phyloP scores from a whole-genome alignment of 2,888 invertebrate species.

The Leucophora obtusa region DNA sequence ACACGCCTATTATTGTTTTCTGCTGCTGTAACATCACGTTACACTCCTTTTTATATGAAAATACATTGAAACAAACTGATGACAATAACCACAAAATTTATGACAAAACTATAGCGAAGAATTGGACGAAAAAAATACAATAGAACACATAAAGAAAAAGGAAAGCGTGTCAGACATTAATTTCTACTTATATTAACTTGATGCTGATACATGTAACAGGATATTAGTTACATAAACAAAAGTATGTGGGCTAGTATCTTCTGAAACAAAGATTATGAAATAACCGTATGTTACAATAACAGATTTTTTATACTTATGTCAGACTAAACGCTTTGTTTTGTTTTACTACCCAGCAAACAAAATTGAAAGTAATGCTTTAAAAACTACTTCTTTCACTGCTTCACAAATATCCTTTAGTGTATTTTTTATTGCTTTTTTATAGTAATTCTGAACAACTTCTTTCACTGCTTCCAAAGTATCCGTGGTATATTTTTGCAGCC shows the following conservation, averaged over 20 bases:
- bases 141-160: conserved; percentile 1
- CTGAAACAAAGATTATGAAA: conserved; percentile 8
- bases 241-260: neutral
- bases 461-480: too few relatives aligned
- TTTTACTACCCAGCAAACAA: too few relatives aligned
- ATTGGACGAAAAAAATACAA: conserved; percentile 1
- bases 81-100: conserved; percentile 55
- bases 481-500: too few relatives aligned
- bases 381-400: too few relatives aligned
- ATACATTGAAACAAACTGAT: conserved; percentile 48
- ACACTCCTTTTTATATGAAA: conserved; percentile 9
- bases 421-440: too few relatives aligned
- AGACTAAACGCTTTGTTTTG: too few relatives aligned
- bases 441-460: too few relatives aligned
- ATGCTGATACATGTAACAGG: conserved; percentile 29
- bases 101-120: conserved; percentile 29
- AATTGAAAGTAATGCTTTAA: too few relatives aligned
- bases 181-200: conserved; percentile 29
- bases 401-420: too few relatives aligned
- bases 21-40: neutral
- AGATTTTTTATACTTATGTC: conserved; percentile 1
- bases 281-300: conserved; percentile 16
- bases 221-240: neutral
- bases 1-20: conserved; percentile 30
- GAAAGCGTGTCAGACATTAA: conserved; percentile 43